Base-by-base conservation (phyloP, 2,797 vertebrate species). In the Babyrousa celebensis region DNA sequence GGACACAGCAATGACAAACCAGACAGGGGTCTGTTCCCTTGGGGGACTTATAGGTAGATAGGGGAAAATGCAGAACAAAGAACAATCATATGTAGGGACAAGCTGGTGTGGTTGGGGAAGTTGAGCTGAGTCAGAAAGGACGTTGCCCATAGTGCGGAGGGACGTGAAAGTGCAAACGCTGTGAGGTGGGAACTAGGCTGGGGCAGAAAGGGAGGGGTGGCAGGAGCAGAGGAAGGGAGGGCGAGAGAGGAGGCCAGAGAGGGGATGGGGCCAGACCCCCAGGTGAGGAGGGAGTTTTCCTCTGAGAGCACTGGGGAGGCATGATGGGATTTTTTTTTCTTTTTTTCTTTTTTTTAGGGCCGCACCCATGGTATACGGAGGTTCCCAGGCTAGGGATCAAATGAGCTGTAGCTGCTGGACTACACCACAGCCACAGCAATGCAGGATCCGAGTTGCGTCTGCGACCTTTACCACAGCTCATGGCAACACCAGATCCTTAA, bases 201-300 rank as follows among this genome's bases (percentile, higher is more conserved):
- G n/a, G 52, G 43, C 3, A 15, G 2, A 54, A 4, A 60, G 12
- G 27, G 0, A 5, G 15, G 11, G 14, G n/a, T 17, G 32, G 32
- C 10, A 17, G 23, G 32, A 23, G 2, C 16, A 25, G 71, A 72
- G 52, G 14, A 16, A 18, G 43, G 21, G 14, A 25, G 85, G 32
- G 43, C 1, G 16, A 8, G 62, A 36, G 8, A 17, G 32, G 77
- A 20, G 17, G 48, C 70, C 60, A 54, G 89, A 29, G 63, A 48
- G 3, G 8, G 20, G 12, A 25, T 0, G 20, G 52, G 71, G 40
- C 25, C 52, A 10, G 70, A 25, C 29, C n/a, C 52, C 0, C 25
- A 18, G 23, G 32, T 2, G 8, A 29, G 40, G 25, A 67, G 54
- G 21, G 16, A 0, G 5, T 32, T 72, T 54, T 43, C 54, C 40